Evolutionary conservation across 2,888 invertebrate species (phyloP), one percentile per base, ranked within the genome.

Genomic region (Temnothorax unifasciatus): DNA sequence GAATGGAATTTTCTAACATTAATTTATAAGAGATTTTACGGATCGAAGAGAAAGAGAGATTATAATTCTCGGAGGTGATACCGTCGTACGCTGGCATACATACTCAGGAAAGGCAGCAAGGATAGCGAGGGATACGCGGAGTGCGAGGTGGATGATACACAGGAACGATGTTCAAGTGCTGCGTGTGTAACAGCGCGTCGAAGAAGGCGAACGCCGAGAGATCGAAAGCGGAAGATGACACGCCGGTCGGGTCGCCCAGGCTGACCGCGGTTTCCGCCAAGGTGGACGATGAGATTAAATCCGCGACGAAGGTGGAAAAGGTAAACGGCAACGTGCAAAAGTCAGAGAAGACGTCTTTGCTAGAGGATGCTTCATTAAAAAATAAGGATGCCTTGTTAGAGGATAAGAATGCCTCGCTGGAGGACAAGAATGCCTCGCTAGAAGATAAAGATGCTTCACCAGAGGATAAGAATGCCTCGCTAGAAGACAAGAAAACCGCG

Each of bases 141-240:
- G 11, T 38, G 11, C 82, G 25, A 64, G 77, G 29, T n/a, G 34
- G 8, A 50, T 64, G 75, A 54, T 79, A 77, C 3, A 18, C n/a
- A 29, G 54, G 29, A 52, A 90, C 82, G 79, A 94, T 94, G 94
- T 94, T 94, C 89, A 94, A 94, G 92, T 94, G 94, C 84, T 94
- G 94, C 85, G 92, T 93, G 41, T 93, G 94, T 86, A 93, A 93
- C 64, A 92, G 93, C 54, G 92, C 88, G 66, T 84, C 92, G 82
- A 92, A 88, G 85, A 91, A 90, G 76, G 90, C 93, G 76, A 47
- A 74, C 77, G 8, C 66, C 73, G 41, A 85, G 76, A 69, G 82
- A 63, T 66, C 86, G 75, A 79, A 88, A 74, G 11, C 41, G 41
- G 44, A 18, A 38, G 50, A 54, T 25, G 44, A 73, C n/a, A 25